Base-by-base conservation (phyloP, 2,888 invertebrate genomes). In the Penaeus monodon region DNA sequence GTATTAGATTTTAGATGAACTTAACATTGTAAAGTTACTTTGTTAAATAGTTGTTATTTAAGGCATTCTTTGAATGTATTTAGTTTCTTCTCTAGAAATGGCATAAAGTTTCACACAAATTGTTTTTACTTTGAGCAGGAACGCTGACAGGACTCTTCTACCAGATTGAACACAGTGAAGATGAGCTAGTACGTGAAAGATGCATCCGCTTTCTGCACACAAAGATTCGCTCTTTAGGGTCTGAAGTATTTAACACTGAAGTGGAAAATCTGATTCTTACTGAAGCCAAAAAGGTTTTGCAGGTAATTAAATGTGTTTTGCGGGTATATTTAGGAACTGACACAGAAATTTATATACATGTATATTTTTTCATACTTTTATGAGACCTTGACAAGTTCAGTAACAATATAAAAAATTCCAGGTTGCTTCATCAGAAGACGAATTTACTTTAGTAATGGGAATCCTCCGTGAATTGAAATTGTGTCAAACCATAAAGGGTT, bases 391-490 rank as follows among this genome's bases (percentile, higher is more conserved):
- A n/a, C 64, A 8, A 80, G 29, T 78, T 77, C 63, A 81, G 14
- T 33, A 57, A 66, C 38, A 73, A 82, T 49, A 27, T 27, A 66
- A 38, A 88, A 27, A 57, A 73, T 90, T 82, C 76, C 57, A 96
- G 90, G 83, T 76, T 24, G 87, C 88, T 1, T 84, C 88, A 17
- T 86, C 96, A 24, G 97, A 97, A 64, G 97, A 97, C 91, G 98
- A 99, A 93, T 98, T 98, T 93, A 95, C 97, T 91, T 94, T 95
- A 89, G 95, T 98, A 88, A 97, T 99, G 96, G 95, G 95, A 78
- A 94, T 98, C 90, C 93, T 99, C 91, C 95, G 95, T 57, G 95
- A 95, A 93, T 96, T 98, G 20, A 95, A 96, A 92, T 94, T 96
- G 78, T 96, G 97, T 80, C 95, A 95, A 91, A 96, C 97, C 14